These are phyloP conservation scores for Sipha flava DNA, from an alignment of 1,140 invertebrate genomes.

Conservation along the genomic window DNA sequence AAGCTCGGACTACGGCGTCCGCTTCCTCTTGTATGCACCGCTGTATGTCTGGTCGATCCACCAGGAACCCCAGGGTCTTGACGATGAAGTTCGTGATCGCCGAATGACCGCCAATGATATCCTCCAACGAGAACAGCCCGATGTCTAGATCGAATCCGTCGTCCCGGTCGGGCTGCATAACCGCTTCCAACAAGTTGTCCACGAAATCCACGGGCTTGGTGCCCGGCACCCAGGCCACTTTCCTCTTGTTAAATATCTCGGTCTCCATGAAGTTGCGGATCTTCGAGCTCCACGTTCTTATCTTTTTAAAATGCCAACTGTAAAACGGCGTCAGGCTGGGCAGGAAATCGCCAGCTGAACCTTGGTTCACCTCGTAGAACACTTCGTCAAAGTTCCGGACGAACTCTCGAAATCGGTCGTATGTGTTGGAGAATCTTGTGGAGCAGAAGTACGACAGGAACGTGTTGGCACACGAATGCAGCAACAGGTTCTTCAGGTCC, in stretches of 20 bases:
- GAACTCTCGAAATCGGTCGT: conserved; percentile 56
- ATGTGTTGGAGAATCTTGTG: conserved; percentile 56
- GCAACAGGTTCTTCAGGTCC: conserved; percentile 39
- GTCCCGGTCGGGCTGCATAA: conserved; percentile 54
- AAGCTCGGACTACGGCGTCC: conserved; percentile 49
- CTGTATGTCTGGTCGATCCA: conserved; percentile 54
- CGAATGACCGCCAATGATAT: conserved; percentile 78
- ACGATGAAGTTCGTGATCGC: conserved; percentile 71
- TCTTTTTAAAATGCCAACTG: conserved; percentile 55
- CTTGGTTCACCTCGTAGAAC: conserved; percentile 84
- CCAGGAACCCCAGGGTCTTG: conserved; percentile 61
- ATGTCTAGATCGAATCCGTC: conserved; percentile 50
- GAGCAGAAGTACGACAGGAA: conserved; percentile 77
- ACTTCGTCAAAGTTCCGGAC: conserved; percentile 71
- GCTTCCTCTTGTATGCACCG: conserved; percentile 60
- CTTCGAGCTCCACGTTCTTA: conserved; percentile 57
- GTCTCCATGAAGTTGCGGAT: conserved; percentile 68
- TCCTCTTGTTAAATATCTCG: conserved; percentile 56
- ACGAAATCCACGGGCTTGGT: conserved; percentile 54
- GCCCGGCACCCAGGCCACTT: conserved; percentile 43
- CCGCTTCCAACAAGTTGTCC: conserved; percentile 60
- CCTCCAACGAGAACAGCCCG: conserved; percentile 61
- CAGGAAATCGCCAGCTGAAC: conserved; percentile 79
- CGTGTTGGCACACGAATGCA: conserved; percentile 56
- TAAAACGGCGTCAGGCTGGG: conserved; percentile 71